phyloP scores from a whole-genome alignment of 1,140 invertebrate genomes.

The Neodiprion virginianus region DNA sequence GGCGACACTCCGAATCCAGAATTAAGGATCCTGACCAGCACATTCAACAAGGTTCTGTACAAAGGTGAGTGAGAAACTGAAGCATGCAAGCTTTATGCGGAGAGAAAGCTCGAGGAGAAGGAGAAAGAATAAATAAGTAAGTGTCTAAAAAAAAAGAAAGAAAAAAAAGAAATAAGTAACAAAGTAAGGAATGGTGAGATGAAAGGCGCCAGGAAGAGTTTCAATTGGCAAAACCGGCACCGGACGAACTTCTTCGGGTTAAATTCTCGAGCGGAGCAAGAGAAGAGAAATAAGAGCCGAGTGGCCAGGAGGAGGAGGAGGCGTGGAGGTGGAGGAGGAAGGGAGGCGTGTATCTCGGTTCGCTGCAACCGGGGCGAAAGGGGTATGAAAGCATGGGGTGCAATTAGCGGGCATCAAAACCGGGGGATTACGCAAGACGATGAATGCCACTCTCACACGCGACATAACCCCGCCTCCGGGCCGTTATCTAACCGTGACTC shows the following conservation, averaged over 20 bases:
- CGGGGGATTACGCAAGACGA: not conserved
- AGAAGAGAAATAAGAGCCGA: too few relatives aligned
- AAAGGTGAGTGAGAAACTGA: conserved; percentile 69
- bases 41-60: conserved; percentile 81
- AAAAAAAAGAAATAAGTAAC: conserved; percentile 11
- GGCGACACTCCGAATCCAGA: conserved; percentile 85
- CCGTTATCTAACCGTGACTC: not conserved
- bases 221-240: too few relatives aligned
- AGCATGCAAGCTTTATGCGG: conserved; percentile 5
- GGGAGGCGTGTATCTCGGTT: too few relatives aligned
- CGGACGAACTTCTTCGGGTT: too few relatives aligned
- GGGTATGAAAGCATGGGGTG: not conserved
- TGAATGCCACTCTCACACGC: not conserved
- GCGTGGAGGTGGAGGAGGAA: too few relatives aligned
- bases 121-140: not conserved
- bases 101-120: conserved; percentile 5
- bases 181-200: conserved; percentile 13
- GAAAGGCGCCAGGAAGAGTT: conserved; percentile 15
- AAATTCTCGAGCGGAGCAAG: too few relatives aligned
- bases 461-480: not conserved
- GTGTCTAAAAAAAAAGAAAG: conserved; percentile 2
- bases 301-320: too few relatives aligned
- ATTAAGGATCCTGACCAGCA: conserved; percentile 84
- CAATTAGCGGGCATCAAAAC: not conserved
- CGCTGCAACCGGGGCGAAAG: too few relatives aligned